Base-by-base conservation (phyloP, 92 coral and sea anemone genomes). In the Ricordea florida region DNA sequence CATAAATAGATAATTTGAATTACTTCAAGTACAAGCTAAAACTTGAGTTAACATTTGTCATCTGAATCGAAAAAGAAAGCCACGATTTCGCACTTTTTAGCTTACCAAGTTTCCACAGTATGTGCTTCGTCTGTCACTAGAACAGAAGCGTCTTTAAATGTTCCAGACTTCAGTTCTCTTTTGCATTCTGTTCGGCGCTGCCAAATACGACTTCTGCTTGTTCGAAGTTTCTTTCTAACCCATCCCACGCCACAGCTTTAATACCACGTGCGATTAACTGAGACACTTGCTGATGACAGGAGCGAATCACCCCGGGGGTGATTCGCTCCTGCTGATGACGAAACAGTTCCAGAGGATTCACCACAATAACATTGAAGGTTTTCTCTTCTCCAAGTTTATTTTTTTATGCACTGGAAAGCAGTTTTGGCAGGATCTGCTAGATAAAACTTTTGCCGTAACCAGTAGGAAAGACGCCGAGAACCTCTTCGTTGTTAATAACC, bases 61-160 rank as follows among this genome's bases (percentile, higher is more conserved):
- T 4, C 58, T 50, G 58, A 50, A 50, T 50, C 58, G 0, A 23
- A 50, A 46, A 50, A 50, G 58, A 50, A 50, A 50, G 58, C 58
- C 29, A 18, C 3, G 58, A 50, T 50, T 50, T 50, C 58, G 28
- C 58, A 50, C 58, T n/a, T 50, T 50, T 50, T 1, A 50, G 3
- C 74, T 52, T 35, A 71, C 78, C 51, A 71, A 15, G 67, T 71
- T 71, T 71, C 66, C 27, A 71, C 78, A 15, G 78, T 71, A 60
- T 71, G 78, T 14, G 55, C 67, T 25, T 71, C 52, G 78, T 71
- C 78, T 1, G 57, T 46, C 50, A 71, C 68, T 13, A 72, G 26
- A 10, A 72, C 56, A 56, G 68, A 37, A 15, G 36, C 38, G 40
- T 72, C 57, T 55, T 57, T 72, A 27, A 72, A 26, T n/a, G 36